Conservation (phyloP, 2,797 vertebrate species). For the Erpetoichthys calabaricus region DNA sequence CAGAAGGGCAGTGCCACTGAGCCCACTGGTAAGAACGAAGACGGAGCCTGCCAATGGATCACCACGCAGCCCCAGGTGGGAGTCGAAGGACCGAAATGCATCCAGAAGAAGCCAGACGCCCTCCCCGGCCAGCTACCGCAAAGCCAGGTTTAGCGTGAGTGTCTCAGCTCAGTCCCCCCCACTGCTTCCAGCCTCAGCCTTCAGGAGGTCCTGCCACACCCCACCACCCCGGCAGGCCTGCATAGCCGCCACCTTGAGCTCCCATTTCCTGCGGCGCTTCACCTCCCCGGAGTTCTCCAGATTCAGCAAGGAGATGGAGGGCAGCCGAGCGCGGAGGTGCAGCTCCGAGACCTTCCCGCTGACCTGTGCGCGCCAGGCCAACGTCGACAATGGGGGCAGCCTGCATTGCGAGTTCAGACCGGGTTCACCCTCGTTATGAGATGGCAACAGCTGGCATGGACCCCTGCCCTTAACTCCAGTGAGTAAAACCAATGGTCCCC, state of each 20-base stretch:
- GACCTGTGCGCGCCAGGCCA: conserved; percentile 40
- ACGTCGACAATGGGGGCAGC: conserved; percentile 55
- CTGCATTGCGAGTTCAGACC: conserved; percentile 23
- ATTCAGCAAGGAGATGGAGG: conserved; percentile 42
- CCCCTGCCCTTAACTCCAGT: too few species aligned
- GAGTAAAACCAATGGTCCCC: too few species aligned
- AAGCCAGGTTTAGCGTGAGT: too few species aligned
- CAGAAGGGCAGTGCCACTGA: conserved; percentile 29
- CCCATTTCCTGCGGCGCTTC: conserved; percentile 50
- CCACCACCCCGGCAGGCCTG: background rate
- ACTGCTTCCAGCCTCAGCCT: conserved; percentile 15
- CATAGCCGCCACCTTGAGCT: conserved; percentile 29
- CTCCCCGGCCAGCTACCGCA: conserved; percentile 9
- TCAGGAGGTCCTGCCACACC: conserved; percentile 25
- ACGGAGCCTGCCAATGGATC: background rate
- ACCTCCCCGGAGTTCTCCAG: conserved; percentile 62
- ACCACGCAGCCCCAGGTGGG: too few species aligned
- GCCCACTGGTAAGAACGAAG: background rate
- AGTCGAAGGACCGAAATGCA: too few species aligned
- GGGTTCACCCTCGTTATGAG: too few species aligned
- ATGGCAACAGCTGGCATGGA: too few species aligned
- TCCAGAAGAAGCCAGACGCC: conserved; percentile 1
- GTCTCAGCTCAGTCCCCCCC: conserved; percentile 25
- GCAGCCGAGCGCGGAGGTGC: conserved; percentile 41
- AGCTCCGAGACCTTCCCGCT: conserved; percentile 58